A percentile compares a stretch with the other conserved stretches of the same genome.
These are phyloP conservation scores for Phaonia tiefii DNA, from an alignment of 2,888 invertebrate genomes.

Conservation along the genomic window DNA sequence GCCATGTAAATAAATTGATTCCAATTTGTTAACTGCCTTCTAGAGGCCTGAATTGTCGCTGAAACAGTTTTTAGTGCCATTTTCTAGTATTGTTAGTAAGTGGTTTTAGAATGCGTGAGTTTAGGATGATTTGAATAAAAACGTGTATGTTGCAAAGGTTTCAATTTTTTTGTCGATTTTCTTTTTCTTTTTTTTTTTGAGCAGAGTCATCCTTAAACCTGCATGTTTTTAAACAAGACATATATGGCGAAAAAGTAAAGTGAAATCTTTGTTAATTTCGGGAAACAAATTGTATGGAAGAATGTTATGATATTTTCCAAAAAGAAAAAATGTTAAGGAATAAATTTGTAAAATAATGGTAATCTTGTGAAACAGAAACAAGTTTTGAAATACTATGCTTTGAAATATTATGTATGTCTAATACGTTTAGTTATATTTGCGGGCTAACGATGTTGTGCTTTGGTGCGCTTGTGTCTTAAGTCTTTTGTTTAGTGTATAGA, in stretches of 20 bases:
- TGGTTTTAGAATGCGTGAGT: conserved; percentile 58
- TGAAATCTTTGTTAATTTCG: conserved; percentile 42
- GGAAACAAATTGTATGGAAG: conserved; percentile 25
- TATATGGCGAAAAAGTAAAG: conserved; percentile 49
- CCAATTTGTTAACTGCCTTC: conserved; percentile 68
- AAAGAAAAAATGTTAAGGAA: not conserved
- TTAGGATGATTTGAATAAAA: conserved; percentile 65
- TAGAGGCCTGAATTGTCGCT: conserved; percentile 32
- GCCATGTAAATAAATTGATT: conserved; percentile 72
- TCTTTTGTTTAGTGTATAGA: conserved; percentile 13
- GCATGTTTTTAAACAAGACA: conserved; percentile 27
- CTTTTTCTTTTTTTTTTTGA: conserved; percentile 1
- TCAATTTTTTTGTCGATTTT: conserved; percentile 26
- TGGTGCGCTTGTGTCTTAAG: conserved; percentile 20
- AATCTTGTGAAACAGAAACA: too few relatives aligned
- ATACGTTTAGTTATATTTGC: too few relatives aligned
- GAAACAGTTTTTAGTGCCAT: not conserved
- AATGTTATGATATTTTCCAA: conserved; percentile 12
- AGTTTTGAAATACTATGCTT: too few relatives aligned
- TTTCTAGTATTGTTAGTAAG: not conserved
- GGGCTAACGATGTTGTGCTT: too few relatives aligned
- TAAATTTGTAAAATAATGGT: too few relatives aligned
- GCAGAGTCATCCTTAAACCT: conserved; percentile 25
- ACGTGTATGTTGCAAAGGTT: conserved; percentile 55
- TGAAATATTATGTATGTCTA: too few relatives aligned